Evolutionary conservation across 2,888 invertebrate genomes (phyloP).

Genomic region (Lasius platythorax): DNA sequence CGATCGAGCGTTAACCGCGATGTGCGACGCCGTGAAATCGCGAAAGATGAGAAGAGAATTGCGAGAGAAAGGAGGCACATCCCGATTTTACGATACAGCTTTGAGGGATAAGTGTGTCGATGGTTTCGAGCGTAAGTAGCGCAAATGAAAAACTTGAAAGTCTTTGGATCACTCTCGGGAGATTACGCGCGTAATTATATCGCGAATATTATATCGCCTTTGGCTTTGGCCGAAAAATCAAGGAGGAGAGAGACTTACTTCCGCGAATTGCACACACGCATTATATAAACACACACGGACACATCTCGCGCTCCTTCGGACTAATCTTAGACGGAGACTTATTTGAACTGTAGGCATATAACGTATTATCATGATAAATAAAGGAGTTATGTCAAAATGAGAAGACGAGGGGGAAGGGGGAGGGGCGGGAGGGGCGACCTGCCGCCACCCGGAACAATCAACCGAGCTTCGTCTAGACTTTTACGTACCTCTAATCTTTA

Average conservation of each 20-base stretch:
- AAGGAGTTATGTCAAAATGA: conserved; percentile 48
- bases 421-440: conserved; percentile 64
- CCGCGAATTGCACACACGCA: conserved; percentile 28
- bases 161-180: background rate
- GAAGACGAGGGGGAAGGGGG: conserved; percentile 27
- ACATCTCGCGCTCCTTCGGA: conserved; percentile 73
- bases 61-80: background rate
- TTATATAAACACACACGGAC: conserved; percentile 33
- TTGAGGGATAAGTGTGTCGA: conserved; percentile 1
- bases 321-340: conserved; percentile 66
- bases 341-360: conserved; percentile 46
- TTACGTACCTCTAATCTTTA: conserved; percentile 71
- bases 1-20: background rate
- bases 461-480: conserved; percentile 84
- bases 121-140: conserved; percentile 33
- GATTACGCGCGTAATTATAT: background rate
- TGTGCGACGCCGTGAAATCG: background rate
- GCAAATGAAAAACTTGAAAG: conserved; percentile 6
- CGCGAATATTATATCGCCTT: background rate
- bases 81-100: conserved; percentile 13
- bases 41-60: background rate
- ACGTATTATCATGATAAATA: conserved; percentile 48
- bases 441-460: conserved; percentile 83
- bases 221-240: background rate
- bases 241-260: conserved; percentile 41